Base-by-base conservation (phyloP, 2,888 invertebrate genomes). In the Cephus sareptanus region DNA sequence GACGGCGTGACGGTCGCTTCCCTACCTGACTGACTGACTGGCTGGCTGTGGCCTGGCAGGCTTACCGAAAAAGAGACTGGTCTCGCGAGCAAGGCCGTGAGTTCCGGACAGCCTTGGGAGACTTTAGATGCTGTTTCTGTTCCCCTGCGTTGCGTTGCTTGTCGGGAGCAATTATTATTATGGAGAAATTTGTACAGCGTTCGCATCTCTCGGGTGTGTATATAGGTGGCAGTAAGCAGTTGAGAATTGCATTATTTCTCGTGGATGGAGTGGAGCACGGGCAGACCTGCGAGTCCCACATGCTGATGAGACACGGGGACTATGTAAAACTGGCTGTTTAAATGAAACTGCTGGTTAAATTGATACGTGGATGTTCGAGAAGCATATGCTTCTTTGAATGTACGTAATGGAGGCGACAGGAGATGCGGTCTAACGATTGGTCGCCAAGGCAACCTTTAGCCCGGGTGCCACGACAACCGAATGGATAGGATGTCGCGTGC, bases 21-120 rank as follows among this genome's bases (percentile, higher is more conserved):
- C 34, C 70, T 30, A 71, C 73, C 75, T 33, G 75, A 33, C 74
- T 33, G 15, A 34, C 23, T 68, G 33, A 11, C 40, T 68, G 75
- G 31, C 34, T 34, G 31, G 34, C 40, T 23, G 40, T 23, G 40
- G 40, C 40, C 4, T 40, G 40, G 23, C 56, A 56, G 56, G 56
- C 56, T 56, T 9, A 56, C 56, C 56, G 56, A 31, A 31, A 77
- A 73, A 76, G 77, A 77, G 77, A 30, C 56, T 56, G 56, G 56
- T 56, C 56, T 56, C 23, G 9, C 56, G 56, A 56, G 23, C 56
- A 56, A 56, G 56, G 56, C 56, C 56, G 56, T 56, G 56, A 23
- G 56, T 23, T 56, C 56, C 9, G 56, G 23, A 56, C 56, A 56
- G 56, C 56, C 56, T 56, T 56, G 56, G 56, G 23, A 56, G 56